Conservation (phyloP, 2,113 vertebrate species). For the Laticauda colubrina region DNA sequence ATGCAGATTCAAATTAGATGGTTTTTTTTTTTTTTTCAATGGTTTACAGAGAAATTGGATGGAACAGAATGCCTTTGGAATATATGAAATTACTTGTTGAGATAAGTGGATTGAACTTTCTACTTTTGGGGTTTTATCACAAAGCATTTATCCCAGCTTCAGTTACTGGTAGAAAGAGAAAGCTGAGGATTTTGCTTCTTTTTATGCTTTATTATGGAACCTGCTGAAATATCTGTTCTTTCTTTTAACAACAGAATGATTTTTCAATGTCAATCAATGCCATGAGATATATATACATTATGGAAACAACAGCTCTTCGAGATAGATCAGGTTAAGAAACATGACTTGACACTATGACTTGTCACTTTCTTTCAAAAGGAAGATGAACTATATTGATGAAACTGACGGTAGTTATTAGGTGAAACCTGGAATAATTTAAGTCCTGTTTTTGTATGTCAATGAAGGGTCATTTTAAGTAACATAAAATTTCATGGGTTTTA, state of each 20-base stretch:
- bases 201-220: background rate
- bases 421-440: too few relatives aligned
- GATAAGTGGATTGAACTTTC: background rate
- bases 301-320: background rate
- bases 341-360: too few relatives aligned
- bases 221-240: background rate
- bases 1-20: background rate
- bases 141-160: background rate
- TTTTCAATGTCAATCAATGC: background rate
- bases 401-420: too few relatives aligned
- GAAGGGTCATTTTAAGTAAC: too few relatives aligned
- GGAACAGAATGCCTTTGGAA: background rate
- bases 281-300: background rate
- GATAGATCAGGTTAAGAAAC: background rate
- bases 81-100: background rate
- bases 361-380: too few relatives aligned
- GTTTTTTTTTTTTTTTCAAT: background rate
- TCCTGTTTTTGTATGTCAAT: too few relatives aligned
- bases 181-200: background rate
- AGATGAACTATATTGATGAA: too few relatives aligned
- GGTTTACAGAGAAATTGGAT: background rate
- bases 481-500: too few relatives aligned
- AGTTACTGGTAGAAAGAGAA: background rate
- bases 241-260: background rate
- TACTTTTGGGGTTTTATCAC: background rate